Evolutionary conservation across 2,113 vertebrate genomes (phyloP), one percentile per base, ranked within the genome.

Genomic region (Nibea coibor): DNA sequence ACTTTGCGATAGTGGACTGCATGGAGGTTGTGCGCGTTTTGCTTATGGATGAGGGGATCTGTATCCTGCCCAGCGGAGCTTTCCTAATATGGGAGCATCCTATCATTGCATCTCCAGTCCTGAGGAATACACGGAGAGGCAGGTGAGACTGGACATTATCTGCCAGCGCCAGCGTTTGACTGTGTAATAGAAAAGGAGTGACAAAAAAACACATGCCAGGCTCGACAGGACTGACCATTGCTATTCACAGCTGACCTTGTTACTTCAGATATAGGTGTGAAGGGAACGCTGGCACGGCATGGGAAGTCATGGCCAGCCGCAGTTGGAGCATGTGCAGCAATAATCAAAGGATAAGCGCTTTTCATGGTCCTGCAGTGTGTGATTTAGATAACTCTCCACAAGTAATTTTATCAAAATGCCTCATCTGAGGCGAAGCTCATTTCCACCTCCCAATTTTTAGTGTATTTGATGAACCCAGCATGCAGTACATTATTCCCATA

Each of bases 391-490:
- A 64, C 70, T 57, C 70, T 70, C 15, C 43, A 74, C n/a, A 70
- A 63, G 57, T 57, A 11, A 68, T 77, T 76, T 72, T 64, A 87
- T 85, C 74, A 65, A 71, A 83, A 70, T 3, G 31, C 68, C 59
- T 84, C 72, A 84, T 86, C 83, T 66, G 35, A 53, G 58, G 20
- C 31, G 1, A 67, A 48, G 35, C 42, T 66, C 16, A 63, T 68
- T 86, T 80, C 64, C 69, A 88, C 48, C 51, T 77, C 59, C 70
- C 47, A 64, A 26, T 83, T 85, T 79, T 72, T 76, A 65, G 12
- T 45, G 24, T 11, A 73, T 88, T 84, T 85, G 75, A 88, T 78
- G 47, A 89, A 75, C 26, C 68, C 82, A 73, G 66, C 69, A 28
- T 80, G 82, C 61, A 20, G 35, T 12, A n/a, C 50, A 17, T 63